Base-by-base conservation (phyloP, 2,113 vertebrate genomes). In the Petromus typicus region DNA sequence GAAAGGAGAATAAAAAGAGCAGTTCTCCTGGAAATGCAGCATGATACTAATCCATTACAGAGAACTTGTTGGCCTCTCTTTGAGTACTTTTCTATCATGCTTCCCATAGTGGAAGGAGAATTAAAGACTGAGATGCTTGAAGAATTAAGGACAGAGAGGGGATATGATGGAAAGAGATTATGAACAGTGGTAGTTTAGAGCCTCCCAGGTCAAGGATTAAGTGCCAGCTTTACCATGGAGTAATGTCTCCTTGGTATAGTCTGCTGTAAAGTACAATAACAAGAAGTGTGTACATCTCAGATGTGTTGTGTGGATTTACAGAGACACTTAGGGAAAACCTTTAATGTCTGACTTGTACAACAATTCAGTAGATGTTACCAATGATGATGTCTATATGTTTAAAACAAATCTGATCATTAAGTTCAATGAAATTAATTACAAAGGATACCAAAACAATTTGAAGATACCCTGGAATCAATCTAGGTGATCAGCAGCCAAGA, bases 401-500 rank as follows among this genome's bases (percentile, higher is more conserved):
- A 20, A 86, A 88, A 93, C 32, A 90, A 90, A 79, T 89, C 69
- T 86, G 40, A 54, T 67, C 30, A 54, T 57, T 40, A n/a, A 16
- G 20, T 25, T 8, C 18, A 59, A 56, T 34, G 51, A 90, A 96
- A 88, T 82, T 23, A 93, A 32, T 59, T 71, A 75, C 2, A 67
- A 25, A 51, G 59, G 59, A 75, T 79, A 76, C 22, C 45, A 61
- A 90, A 82, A 61, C n/a, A 67, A 57, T 93, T 95, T 90, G 48
- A 86, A 85, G n/a, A 67, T 48, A 27, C 51, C 71, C 43, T 66
- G 61, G 67, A 82, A 75, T n/a, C 14, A 69, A 67, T 64, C 78
- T 80, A 40, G 0, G 18, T 89, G 30, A 89, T 67, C 27, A 37
- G 4, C 80, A 32, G 30, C 82, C 14, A 83, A 80, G 22, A 96